These are phyloP conservation scores for Leucophenga varia DNA, from an alignment of 1,140 invertebrate genomes.

Conservation along the genomic window DNA sequence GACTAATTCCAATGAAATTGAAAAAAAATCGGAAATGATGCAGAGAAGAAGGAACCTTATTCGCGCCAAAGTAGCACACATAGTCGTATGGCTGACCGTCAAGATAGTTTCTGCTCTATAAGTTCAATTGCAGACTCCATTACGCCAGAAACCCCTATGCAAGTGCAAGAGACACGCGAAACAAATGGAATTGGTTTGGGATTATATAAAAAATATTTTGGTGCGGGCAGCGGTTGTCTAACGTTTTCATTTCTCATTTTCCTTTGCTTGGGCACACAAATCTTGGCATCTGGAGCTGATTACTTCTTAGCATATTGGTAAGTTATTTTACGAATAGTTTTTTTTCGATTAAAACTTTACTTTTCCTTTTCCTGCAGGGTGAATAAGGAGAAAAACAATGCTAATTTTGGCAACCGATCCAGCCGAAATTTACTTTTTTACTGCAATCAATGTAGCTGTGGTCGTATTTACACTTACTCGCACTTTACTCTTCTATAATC, in stretches of 20 bases:
- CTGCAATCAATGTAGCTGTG: slow-evolving; percentile 63
- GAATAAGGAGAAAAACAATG: slow-evolving; percentile 34
- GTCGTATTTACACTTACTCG: slow-evolving; percentile 62
- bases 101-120: slow-evolving; percentile 49
- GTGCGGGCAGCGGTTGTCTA: slow-evolving; percentile 60
- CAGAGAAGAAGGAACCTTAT: slow-evolving; percentile 37
- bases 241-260: slow-evolving; percentile 56
- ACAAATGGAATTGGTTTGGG: slow-evolving; percentile 61
- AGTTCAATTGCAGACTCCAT: slow-evolving; percentile 61
- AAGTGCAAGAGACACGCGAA: slow-evolving; percentile 60
- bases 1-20: slow-evolving; percentile 53
- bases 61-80: slow-evolving; percentile 54
- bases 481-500: slow-evolving; percentile 66
- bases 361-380: slow-evolving; percentile 58
- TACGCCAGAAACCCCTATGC: slow-evolving; percentile 44
- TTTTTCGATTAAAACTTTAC: neutral
- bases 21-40: slow-evolving; percentile 24
- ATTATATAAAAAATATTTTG: slow-evolving; percentile 65
- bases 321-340: neutral
- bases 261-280: slow-evolving; percentile 60
- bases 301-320: slow-evolving; percentile 69
- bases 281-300: slow-evolving; percentile 65
- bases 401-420: slow-evolving; percentile 16
- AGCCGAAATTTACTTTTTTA: slow-evolving; percentile 53
- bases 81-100: slow-evolving; percentile 28